Evolutionary conservation across 2,888 invertebrate species (phyloP), one percentile per base, ranked within the genome.

Genomic region (Drosophila aldrichi): DNA sequence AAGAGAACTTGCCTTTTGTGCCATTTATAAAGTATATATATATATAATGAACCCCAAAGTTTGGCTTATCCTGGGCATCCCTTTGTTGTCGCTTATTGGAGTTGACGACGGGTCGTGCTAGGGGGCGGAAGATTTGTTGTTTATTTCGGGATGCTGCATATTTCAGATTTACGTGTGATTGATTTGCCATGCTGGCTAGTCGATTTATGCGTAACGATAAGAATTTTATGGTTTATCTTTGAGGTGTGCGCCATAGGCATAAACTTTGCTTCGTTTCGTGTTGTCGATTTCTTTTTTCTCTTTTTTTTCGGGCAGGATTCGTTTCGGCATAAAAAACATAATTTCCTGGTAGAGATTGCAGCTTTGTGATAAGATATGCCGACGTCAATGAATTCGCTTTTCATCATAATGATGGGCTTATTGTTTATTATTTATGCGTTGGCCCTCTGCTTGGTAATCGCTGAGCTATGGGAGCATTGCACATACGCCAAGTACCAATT

Each of bases 341-440:
- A 92, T 92, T 92, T 91, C 92, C 91, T 83, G 86, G 69, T 60
- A 66, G 72, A 86, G 86, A 90, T 86, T 68, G 67, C 82, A 77
- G 78, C 83, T 68, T 74, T 70, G 64, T 58, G 86, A 86, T 89
- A 86, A 88, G 70, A 56, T 48, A 56, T 48, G 66, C 46, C 58
- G 58, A 59, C 51, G 69, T 57, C 69, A 57, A 59, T 71, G 80
- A 63, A 56, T 71, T 63, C 63, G 67, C 72, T 62, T 71, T 67
- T 71, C 78, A 68, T 82, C 88, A 79, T 86, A 88, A 87, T 81
- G 89, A 90, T 88, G 89, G 84, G 77, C 79, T 87, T 88, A 90
- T 90, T 87, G 89, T 87, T 88, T 87, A 79, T 83, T 83, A 76
- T 69, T 41, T 57, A 34, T 56, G 69, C 16, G 20, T 36, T 25